phyloP scores from a whole-genome alignment of 2,888 invertebrate genomes.

The Drosophila barbarae region DNA sequence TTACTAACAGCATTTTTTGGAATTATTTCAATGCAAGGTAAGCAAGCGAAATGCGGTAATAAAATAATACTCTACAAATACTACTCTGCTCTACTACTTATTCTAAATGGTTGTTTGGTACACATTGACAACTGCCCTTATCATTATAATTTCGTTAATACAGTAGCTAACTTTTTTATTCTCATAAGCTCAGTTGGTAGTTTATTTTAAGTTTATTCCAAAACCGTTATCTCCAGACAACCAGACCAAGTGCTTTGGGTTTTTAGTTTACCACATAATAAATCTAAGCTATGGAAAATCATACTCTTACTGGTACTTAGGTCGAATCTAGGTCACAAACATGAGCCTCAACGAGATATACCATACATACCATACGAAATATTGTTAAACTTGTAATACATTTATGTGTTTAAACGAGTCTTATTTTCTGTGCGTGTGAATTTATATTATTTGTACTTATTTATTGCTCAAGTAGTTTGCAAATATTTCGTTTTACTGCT shows the following conservation, averaged over 20 bases:
- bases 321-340: constrained; percentile 67
- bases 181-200: constrained; percentile 82
- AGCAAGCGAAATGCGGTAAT: constrained; percentile 81
- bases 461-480: constrained; percentile 61
- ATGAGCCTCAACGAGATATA: constrained; percentile 38
- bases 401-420: constrained; percentile 77
- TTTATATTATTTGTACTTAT: constrained; percentile 65
- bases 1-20: constrained; percentile 94
- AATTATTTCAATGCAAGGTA: constrained; percentile 99
- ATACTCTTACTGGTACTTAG: constrained; percentile 48
- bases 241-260: constrained; percentile 36
- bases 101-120: constrained; percentile 78
- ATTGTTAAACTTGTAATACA: constrained; percentile 72
- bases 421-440: constrained; percentile 79
- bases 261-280: constrained; percentile 54
- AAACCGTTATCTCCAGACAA: constrained; percentile 39
- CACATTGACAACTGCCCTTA: constrained; percentile 42
- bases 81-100: constrained; percentile 49
- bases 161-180: constrained; percentile 46
- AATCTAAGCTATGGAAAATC: constrained; percentile 60
- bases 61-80: constrained; percentile 55
- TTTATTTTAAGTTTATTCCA: constrained; percentile 76
- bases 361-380: constrained; percentile 43
- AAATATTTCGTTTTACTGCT: constrained; percentile 59
- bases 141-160: constrained; percentile 33